Evolutionary conservation across 2,113 vertebrate species (phyloP).

Genomic region (Nothoprocta perdicaria): DNA sequence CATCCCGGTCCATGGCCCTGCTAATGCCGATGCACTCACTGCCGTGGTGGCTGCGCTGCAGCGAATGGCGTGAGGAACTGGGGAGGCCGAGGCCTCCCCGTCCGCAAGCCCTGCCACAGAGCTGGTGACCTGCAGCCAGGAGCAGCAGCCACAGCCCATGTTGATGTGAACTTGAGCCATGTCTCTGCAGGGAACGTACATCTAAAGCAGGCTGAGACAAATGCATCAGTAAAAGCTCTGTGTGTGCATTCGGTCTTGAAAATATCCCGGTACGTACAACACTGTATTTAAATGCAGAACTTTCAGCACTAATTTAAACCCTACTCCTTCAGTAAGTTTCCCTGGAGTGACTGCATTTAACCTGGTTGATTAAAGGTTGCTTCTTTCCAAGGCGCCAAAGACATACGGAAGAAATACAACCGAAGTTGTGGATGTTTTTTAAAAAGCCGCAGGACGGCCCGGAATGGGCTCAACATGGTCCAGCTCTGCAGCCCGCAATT

Average conservation of each 20-base stretch:
- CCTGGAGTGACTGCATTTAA: not conserved
- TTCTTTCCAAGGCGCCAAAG: fast-evolving
- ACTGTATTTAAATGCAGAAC: no score
- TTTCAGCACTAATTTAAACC: not conserved
- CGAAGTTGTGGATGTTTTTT: fast-evolving
- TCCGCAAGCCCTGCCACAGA: fast-evolving
- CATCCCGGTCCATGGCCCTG: no score
- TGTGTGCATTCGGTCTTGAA: not conserved
- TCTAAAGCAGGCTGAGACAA: not conserved
- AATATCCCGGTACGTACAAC: not conserved
- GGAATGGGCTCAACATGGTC: fast-evolving
- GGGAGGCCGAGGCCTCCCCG: no score
- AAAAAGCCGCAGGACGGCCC: no score
- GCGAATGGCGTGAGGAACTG: not conserved
- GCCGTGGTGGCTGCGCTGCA: no score
- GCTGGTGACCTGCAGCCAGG: no score
- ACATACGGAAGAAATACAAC: fast-evolving
- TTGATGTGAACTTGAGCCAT: fast-evolving
- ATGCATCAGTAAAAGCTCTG: not conserved
- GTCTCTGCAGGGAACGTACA: not conserved
- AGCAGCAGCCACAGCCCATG: not conserved
- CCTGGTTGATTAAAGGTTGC: fast-evolving
- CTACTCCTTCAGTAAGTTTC: not conserved
- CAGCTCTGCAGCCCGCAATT: fast-evolving
- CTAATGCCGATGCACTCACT: no score